Conservation (phyloP, 23 tunicate genomes). For the Trididemnum nubilum region DNA sequence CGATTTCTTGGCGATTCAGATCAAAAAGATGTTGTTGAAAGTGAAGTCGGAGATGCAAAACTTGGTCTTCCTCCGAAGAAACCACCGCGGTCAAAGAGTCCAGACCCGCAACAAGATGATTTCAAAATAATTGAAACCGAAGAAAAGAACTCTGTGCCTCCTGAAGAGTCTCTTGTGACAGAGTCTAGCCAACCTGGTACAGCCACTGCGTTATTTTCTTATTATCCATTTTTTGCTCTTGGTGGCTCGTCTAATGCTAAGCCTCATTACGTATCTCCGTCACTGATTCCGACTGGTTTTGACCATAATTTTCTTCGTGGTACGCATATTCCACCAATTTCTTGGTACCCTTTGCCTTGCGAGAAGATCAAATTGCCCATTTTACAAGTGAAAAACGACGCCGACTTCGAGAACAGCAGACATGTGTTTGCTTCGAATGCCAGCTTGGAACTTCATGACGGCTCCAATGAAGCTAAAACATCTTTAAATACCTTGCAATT, state of each 20-base stretch:
- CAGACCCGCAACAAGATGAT: neutral
- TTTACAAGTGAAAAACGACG: neutral
- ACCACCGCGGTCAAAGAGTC: constrained; percentile 58
- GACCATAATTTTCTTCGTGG: neutral
- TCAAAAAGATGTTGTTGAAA: neutral
- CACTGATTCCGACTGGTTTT: neutral
- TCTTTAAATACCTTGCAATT: neutral
- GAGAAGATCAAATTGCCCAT: no score
- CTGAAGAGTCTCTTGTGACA: neutral
- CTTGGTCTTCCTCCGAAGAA: constrained; percentile 43
- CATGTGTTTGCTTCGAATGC: neutral
- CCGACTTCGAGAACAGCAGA: neutral
- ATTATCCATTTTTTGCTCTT: neutral
- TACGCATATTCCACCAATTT: neutral
- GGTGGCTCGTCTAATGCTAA: neutral
- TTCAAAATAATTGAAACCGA: neutral
- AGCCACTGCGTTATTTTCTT: neutral
- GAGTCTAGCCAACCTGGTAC: neutral
- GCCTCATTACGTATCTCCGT: neutral
- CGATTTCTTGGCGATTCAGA: neutral
- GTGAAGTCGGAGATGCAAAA: neutral
- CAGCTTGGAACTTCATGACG: neutral
- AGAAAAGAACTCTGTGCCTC: neutral
- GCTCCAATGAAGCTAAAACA: neutral
- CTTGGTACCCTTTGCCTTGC: neutral